Percentiles rank a stretch among this genome's conserved stretches.
Evolutionary conservation across 1,140 invertebrate genomes (phyloP).

Genomic region (Homalodisca vitripennis): DNA sequence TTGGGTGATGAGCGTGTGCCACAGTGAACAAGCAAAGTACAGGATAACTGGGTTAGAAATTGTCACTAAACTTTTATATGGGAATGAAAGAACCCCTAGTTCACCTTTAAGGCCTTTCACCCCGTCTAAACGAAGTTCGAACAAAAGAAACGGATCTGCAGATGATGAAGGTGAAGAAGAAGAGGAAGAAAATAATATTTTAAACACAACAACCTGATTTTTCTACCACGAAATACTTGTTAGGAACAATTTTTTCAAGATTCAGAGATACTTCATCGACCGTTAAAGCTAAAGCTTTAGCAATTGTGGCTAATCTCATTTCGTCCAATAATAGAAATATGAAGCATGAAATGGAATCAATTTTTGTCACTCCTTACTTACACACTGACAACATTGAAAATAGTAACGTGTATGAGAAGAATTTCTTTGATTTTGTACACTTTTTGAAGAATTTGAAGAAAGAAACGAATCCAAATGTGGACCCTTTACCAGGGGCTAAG

Average conservation of each 20-base stretch:
- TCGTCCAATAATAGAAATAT: constrained; percentile 45
- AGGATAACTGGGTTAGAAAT: constrained; percentile 59
- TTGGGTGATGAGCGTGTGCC: constrained; percentile 54
- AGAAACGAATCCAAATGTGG: constrained; percentile 31
- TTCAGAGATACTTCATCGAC: constrained; percentile 57
- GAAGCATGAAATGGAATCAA: constrained; percentile 47
- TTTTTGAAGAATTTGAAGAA: constrained; percentile 38
- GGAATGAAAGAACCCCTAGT: constrained; percentile 40
- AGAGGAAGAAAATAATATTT: not conserved
- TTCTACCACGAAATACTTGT: constrained; percentile 49
- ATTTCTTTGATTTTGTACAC: constrained; percentile 34
- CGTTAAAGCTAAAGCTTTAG: constrained; percentile 58
- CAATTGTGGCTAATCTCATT: constrained; percentile 53
- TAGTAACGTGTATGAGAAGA: constrained; percentile 10
- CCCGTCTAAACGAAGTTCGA: not conserved
- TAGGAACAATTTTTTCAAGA: constrained; percentile 53
- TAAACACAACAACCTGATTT: constrained; percentile 1
- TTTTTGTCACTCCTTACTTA: constrained; percentile 49
- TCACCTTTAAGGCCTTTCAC: not conserved
- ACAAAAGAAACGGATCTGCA: not conserved
- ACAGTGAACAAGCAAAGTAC: constrained; percentile 51
- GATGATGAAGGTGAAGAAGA: not conserved
- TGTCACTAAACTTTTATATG: constrained; percentile 51
- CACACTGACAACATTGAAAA: constrained; percentile 40
- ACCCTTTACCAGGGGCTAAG: constrained; percentile 47